These are phyloP conservation scores for Drosophila athabasca DNA, from an alignment of 1,140 invertebrate genomes.

Conservation along the genomic window DNA sequence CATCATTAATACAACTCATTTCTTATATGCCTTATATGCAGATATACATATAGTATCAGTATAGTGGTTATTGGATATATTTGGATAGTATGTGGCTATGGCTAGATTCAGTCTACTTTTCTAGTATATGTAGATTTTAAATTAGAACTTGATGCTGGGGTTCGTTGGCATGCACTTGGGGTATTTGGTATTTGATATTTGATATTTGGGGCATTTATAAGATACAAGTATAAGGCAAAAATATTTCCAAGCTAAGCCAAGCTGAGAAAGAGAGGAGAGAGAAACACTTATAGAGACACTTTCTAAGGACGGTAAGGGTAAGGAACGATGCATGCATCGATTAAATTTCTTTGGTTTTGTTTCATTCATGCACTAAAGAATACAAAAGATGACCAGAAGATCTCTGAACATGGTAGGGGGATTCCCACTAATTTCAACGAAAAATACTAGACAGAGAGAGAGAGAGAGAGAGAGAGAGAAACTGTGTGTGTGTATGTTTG, in stretches of 20 bases:
- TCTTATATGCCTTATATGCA: not conserved
- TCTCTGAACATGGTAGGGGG: not conserved
- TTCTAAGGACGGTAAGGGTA: conserved; percentile 2
- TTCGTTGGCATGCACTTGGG: too few relatives aligned
- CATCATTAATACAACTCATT: not conserved
- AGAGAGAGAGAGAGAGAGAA: conserved; percentile 26
- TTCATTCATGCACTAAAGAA: conserved; percentile 33
- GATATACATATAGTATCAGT: not conserved
- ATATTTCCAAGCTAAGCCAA: too few relatives aligned
- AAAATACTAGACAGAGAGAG: conserved; percentile 42
- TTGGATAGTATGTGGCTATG: not conserved
- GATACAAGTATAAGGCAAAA: too few relatives aligned
- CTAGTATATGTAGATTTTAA: too few relatives aligned
- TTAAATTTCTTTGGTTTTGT: conserved; percentile 7
- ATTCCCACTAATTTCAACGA: conserved; percentile 21
- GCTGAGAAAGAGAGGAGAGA: conserved; percentile 12
- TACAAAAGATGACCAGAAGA: not conserved
- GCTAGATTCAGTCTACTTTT: not conserved
- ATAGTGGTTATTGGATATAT: not conserved
- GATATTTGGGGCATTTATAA: too few relatives aligned
- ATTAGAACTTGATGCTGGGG: too few relatives aligned
- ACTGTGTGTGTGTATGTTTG: not conserved
- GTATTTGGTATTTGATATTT: too few relatives aligned
- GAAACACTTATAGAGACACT: conserved; percentile 3
- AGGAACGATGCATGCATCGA: conserved; percentile 13